These are phyloP conservation scores for Brachypodius melanocephalos DNA, from an alignment of 2,113 vertebrate species.

Conservation along the genomic window DNA sequence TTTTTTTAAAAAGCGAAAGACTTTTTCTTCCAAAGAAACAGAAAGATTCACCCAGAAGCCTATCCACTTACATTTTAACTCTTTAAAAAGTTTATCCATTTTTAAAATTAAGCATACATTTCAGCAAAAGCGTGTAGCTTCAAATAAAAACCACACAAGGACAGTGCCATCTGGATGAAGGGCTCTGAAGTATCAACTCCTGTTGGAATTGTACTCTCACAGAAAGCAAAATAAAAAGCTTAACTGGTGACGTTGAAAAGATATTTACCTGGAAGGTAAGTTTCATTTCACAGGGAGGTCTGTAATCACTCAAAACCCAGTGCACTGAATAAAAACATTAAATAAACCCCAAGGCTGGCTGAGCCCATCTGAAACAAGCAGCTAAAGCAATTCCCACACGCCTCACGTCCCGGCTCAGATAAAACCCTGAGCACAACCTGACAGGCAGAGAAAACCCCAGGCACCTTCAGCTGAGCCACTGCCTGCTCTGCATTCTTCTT, in stretches of 20 bases:
- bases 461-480: conserved; percentile 84
- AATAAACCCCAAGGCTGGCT: not conserved
- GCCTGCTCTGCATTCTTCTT: conserved; percentile 92
- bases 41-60: not conserved
- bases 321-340: not conserved
- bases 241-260: not conserved
- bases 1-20: not conserved
- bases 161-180: not conserved
- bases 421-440: not conserved
- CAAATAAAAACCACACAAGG: not conserved
- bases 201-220: not conserved
- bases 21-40: not conserved
- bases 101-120: not conserved
- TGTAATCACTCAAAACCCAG: not conserved
- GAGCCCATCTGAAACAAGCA: not conserved
- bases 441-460: not conserved
- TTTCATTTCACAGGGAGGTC: not conserved
- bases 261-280: not conserved
- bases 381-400: not conserved
- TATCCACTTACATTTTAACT: not conserved
- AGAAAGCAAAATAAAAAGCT: not conserved
- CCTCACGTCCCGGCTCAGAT: not conserved
- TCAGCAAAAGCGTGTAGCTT: not conserved
- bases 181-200: not conserved
- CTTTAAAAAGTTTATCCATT: not conserved